Evolutionary conservation across 37 sponge, comb jelly and placozoan species (phyloP), one percentile per base, ranked within the genome.

Genomic region (Ephydatia muelleri): DNA sequence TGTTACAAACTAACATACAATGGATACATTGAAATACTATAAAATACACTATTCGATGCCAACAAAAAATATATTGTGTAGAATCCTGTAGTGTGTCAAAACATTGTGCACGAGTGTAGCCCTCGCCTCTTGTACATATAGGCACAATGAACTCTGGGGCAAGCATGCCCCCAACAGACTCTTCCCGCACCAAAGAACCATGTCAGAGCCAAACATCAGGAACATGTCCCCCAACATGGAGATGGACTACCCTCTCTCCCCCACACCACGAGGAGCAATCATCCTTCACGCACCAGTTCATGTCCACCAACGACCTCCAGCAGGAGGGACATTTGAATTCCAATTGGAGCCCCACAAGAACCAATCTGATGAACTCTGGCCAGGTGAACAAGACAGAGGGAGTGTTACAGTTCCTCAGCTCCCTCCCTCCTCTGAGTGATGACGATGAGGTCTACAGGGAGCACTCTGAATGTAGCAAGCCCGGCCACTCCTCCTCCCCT

Each of bases 71-170:
- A n/a, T n/a, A n/a, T n/a, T n/a, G n/a, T n/a, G n/a, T n/a, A n/a
- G n/a, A n/a, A n/a, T n/a, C n/a, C n/a, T n/a, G n/a, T n/a, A n/a
- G n/a, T n/a, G n/a, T n/a, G n/a, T n/a, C n/a, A n/a, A n/a, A n/a
- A n/a, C n/a, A n/a, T n/a, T n/a, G n/a, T n/a, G n/a, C n/a, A n/a
- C n/a, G n/a, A n/a, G 34, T 28, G 34, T 36, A 28, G 35, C 69
- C 34, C 23, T 37, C 38, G 31, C 5, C 8, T 43, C 35, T 16
- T 36, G 4, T 39, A 47, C 38, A 29, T 37, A 26, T 38, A 93
- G 94, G 49, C 76, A 93, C 82, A 93, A 93, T 65, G 68, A 75
- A 0, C 57, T 89, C 28, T 93, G 91, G 91, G 94, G 94, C 14
- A 66, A 67, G 23, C 71, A 84, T 38, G 94, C 94, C 34, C 84